Conservation (phyloP, 2,888 invertebrate genomes). For the Reticulitermes lucifugus region DNA sequence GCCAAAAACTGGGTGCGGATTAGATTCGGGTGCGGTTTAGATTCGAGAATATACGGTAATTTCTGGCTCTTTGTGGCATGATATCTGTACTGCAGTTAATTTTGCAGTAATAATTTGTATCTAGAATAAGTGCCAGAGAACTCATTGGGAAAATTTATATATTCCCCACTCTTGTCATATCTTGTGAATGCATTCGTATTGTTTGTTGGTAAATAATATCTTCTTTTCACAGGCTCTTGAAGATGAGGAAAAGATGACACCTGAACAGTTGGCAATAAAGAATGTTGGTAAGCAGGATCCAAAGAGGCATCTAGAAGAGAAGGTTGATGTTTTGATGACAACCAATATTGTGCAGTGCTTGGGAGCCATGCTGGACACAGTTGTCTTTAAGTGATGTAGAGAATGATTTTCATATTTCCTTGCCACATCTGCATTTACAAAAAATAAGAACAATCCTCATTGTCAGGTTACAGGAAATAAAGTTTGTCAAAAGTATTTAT, state of each 20-base stretch:
- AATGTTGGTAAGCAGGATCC: constrained; percentile 99
- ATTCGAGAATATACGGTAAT: too few species aligned
- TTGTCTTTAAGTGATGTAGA: constrained; percentile 85
- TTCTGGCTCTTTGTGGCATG: too few species aligned
- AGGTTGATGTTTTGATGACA: constrained; percentile 96
- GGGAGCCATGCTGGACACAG: constrained; percentile 95
- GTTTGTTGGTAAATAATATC: neutral
- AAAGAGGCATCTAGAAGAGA: constrained; percentile 98
- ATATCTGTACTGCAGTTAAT: too few species aligned
- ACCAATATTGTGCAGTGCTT: constrained; percentile 98
- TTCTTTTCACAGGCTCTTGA: constrained; percentile 80
- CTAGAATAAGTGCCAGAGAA: too few species aligned
- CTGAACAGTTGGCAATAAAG: constrained; percentile 98
- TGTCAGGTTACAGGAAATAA: neutral
- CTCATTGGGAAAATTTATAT: neutral
- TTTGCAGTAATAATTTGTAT: too few species aligned
- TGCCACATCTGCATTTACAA: neutral
- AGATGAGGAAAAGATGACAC: constrained; percentile 99
- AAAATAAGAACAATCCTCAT: neutral
- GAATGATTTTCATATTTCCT: neutral
- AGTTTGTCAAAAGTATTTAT: constrained; percentile 8
- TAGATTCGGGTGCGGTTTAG: too few species aligned
- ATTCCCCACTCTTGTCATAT: neutral
- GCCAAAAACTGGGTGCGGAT: too few species aligned
- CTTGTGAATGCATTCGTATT: too few species aligned